Evolutionary conservation across 2,113 vertebrate genomes (phyloP).

Genomic region (Clinocottus analis): DNA sequence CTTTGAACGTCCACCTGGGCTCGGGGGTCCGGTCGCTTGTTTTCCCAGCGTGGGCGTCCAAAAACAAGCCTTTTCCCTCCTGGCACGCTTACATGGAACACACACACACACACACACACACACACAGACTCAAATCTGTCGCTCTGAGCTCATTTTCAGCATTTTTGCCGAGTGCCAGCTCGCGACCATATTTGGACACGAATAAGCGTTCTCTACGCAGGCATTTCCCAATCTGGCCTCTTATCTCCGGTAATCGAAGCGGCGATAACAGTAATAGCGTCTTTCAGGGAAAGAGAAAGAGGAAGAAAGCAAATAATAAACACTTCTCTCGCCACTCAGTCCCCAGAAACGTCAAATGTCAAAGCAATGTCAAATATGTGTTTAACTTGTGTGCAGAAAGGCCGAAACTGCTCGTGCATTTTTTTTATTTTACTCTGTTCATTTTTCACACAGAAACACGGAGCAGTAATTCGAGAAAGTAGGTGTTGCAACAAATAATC

Average conservation of each 20-base stretch:
- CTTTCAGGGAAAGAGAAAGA: conserved; percentile 21
- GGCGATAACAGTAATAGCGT: conserved; percentile 14
- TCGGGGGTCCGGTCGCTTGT: conserved; percentile 27
- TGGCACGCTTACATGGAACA: conserved; percentile 3
- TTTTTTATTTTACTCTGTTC: not conserved
- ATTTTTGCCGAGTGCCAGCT: conserved; percentile 48
- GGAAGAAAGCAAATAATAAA: conserved; percentile 4
- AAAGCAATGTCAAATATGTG: not conserved
- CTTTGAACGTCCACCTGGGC: conserved; percentile 47
- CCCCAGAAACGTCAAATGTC: not conserved
- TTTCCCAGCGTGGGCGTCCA: conserved; percentile 26
- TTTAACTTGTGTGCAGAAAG: not conserved
- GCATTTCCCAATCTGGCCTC: conserved; percentile 52
- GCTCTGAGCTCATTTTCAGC: conserved; percentile 39
- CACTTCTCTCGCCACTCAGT: not conserved
- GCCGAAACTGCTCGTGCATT: not conserved
- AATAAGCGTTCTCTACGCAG: conserved; percentile 47
- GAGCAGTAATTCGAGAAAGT: not conserved
- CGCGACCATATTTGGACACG: conserved; percentile 73
- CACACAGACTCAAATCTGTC: conserved; percentile 20
- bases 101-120: conserved; percentile 1
- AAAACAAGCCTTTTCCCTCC: conserved; percentile 33
- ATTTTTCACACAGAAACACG: not conserved
- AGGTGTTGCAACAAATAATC: conserved; percentile 1
- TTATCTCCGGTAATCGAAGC: conserved; percentile 45